Evolutionary conservation across 1,140 invertebrate genomes (phyloP).

Genomic region (Plodia interpunctella): DNA sequence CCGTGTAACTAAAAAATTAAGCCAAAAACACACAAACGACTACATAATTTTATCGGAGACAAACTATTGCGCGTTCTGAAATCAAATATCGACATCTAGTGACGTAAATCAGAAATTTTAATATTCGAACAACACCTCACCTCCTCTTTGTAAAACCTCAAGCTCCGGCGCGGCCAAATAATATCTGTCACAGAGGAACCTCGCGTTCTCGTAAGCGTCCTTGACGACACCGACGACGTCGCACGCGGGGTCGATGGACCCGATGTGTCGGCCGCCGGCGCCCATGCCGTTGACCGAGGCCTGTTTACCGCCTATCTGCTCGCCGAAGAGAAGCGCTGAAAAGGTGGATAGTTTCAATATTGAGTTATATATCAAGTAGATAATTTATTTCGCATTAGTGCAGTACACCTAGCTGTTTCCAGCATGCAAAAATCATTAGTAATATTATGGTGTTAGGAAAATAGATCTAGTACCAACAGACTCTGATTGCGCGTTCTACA

Average conservation of each 20-base stretch:
- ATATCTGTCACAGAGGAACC: slow-evolving; percentile 98
- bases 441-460: not conserved
- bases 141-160: slow-evolving; percentile 86
- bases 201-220: slow-evolving; percentile 98
- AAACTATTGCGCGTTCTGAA: no score
- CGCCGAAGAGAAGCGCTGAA: slow-evolving; percentile 93
- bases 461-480: no score
- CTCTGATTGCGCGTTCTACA: not conserved
- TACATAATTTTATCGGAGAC: no score
- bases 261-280: slow-evolving; percentile 89
- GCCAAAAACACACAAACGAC: no score
- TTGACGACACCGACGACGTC: slow-evolving; percentile 89
- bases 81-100: not conserved
- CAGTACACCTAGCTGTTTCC: no score
- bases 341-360: no score
- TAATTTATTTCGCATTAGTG: no score
- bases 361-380: no score
- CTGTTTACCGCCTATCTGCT: slow-evolving; percentile 80
- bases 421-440: no score
- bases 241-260: slow-evolving; percentile 96
- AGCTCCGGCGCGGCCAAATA: slow-evolving; percentile 95
- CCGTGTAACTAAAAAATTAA: no score
- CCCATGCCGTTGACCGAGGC: slow-evolving; percentile 76
- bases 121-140: no score
- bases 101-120: no score